These are phyloP conservation scores for Trachelus stipa DNA, from an alignment of 2,888 invertebrate species.

Conservation along the genomic window DNA sequence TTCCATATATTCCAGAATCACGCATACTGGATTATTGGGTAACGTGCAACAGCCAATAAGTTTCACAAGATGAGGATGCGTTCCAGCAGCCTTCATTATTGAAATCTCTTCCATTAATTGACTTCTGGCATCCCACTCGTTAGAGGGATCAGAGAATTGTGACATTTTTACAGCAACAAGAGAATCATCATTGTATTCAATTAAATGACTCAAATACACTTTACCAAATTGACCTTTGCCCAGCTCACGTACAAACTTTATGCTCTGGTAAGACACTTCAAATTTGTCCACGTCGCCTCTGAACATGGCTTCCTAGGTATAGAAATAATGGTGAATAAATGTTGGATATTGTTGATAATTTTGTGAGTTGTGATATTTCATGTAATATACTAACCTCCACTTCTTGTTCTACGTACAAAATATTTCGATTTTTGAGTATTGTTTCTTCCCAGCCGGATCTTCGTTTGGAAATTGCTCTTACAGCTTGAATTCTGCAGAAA, in stretches of 20 bases:
- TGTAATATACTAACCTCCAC: slow-evolving; percentile 41
- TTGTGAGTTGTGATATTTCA: background rate
- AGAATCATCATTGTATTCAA: slow-evolving; percentile 52
- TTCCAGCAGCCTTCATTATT: slow-evolving; percentile 81
- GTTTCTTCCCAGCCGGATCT: slow-evolving; percentile 38
- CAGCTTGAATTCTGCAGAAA: slow-evolving; percentile 23
- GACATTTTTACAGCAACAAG: slow-evolving; percentile 57
- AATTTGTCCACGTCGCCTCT: slow-evolving; percentile 63
- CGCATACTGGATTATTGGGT: slow-evolving; percentile 74
- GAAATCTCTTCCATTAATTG: slow-evolving; percentile 83
- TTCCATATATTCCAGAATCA: slow-evolving; percentile 83
- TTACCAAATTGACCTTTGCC: slow-evolving; percentile 83
- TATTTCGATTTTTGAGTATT: slow-evolving; percentile 47
- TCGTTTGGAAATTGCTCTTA: slow-evolving; percentile 24
- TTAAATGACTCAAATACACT: slow-evolving; percentile 76
- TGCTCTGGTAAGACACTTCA: slow-evolving; percentile 68
- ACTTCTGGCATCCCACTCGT: slow-evolving; percentile 62
- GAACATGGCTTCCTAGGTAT: slow-evolving; percentile 32
- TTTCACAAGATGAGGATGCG: slow-evolving; percentile 81
- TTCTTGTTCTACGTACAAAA: slow-evolving; percentile 48
- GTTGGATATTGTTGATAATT: background rate
- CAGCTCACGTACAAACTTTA: slow-evolving; percentile 71
- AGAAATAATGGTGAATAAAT: background rate
- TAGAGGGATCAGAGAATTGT: slow-evolving; percentile 44
- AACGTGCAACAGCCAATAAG: slow-evolving; percentile 81